Percentiles rank a stretch among this genome's conserved stretches.
Conservation (phyloP, 2,797 vertebrate genomes). For the Danio choprae region DNA sequence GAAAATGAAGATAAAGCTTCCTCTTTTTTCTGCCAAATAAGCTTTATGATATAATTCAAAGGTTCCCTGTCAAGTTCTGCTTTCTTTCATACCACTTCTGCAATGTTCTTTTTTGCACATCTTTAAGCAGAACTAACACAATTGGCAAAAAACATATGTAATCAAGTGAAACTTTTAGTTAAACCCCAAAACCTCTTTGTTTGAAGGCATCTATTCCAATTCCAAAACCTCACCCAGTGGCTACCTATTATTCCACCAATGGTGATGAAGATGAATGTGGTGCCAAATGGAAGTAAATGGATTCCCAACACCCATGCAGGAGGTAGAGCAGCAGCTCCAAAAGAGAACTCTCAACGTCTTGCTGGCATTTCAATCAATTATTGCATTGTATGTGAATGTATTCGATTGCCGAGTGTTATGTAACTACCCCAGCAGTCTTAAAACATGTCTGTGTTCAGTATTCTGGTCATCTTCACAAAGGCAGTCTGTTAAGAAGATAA, state of each 20-base stretch:
- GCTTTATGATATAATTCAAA: constrained; percentile 22
- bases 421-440: constrained; percentile 35
- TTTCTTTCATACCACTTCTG: constrained; percentile 5
- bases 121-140: constrained; percentile 22
- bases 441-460: constrained; percentile 56
- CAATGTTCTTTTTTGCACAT: neutral
- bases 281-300: constrained; percentile 60
- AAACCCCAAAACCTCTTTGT: constrained; percentile 45
- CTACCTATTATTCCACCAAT: constrained; percentile 64
- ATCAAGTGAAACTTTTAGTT: neutral
- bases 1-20: constrained; percentile 19
- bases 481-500: constrained; percentile 55
- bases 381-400: neutral
- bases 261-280: constrained; percentile 64
- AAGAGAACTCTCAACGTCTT: constrained; percentile 49
- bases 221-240: constrained; percentile 48
- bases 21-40: constrained; percentile 22
- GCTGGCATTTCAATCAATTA: constrained; percentile 34
- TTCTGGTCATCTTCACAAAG: constrained; percentile 56
- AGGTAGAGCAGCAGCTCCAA: constrained; percentile 44
- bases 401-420: constrained; percentile 34
- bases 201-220: constrained; percentile 43
- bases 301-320: constrained; percentile 39
- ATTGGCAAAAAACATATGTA: constrained; percentile 4
- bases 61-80: constrained; percentile 21